Base-by-base conservation (phyloP, 1,140 invertebrate species). In the Pseudomyrmex flavicornis region DNA sequence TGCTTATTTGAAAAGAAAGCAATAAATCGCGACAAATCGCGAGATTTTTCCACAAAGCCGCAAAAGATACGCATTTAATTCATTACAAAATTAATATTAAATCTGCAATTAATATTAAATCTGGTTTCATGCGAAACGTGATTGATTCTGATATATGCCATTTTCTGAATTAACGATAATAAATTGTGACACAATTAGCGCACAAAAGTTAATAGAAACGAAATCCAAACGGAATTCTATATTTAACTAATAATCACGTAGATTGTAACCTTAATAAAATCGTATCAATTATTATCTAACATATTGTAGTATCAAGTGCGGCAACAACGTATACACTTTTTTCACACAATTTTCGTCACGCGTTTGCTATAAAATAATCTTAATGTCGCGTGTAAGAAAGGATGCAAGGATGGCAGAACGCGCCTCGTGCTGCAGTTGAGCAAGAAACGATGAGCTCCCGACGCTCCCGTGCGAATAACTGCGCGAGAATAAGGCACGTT, bases 151-250 rank as follows among this genome's bases (percentile, higher is more conserved):
- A 59, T 20, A 13, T 52, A 13, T 12, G 58, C 4, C 13, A 26
- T 35, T 68, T 44, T 5, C 8, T 35, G n/a, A 15, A 54, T 4
- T 4, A 56, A 48, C 63, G 50, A 56, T 22, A 12, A 50, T 22
- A 52, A 59, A 80, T 48, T 70, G 15, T 70, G 15, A 50, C 20
- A 48, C 15, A 70, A 59, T 48, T n/a, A 46, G 12, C 44, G 10
- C 10, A 2, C 13, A 62, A 62, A 20, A 79, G 15, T 70, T 61
- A 50, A 72, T 70, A 20, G 20, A 70, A 17, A 48, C 2, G 44
- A 20, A 61, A 70, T 59, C 4, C 54, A 15, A 5, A 44, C 20
- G 15, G 12, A 20, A 79, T 26, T 35, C 0, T 35, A 35, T 35
- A 35, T 35, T 35, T 35, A 35, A 35, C 35, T 2, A 20, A 74